Base-by-base conservation (phyloP, 2,797 vertebrate species). In the Acrossocheilus wenchowensis region DNA sequence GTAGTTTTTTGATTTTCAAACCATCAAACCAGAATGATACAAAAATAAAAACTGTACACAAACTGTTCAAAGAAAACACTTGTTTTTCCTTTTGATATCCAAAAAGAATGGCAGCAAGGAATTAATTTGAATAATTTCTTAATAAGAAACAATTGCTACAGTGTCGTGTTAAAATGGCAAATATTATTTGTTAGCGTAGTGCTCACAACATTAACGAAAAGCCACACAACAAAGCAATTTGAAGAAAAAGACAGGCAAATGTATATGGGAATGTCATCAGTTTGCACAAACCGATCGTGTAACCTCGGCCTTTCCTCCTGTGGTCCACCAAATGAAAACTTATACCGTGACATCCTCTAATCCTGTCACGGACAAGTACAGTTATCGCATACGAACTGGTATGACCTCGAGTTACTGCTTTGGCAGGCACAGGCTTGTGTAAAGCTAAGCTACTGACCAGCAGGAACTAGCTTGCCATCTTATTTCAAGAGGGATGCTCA, bases 21-120 rank as follows among this genome's bases (percentile, higher is more conserved):
- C 95, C 95, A 93, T 91, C 93, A 93, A 94, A 96, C 94, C 93
- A 92, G 92, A 95, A 96, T 96, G 93, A 95, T 96, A 96, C 95
- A 96, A 96, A 96, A 96, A 96, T 96, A 96, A 94, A 95, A 97
- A 96, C 96, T 97, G 96, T 97, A 97, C 96, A 96, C 94, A 95
- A 95, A 96, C 94, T 95, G 95, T 96, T 95, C 88, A 95, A 96
- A 96, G 94, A 95, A 96, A 96, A 95, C 94, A 92, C 92, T 93
- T 92, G 92, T 91, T 95, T 94, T 94, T 84, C 88, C 93, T 94
- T 94, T 92, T 95, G 88, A 91, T 95, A 91, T 90, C 95, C 87
- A 94, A 95, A 96, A 96, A 95, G 91, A 95, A 96, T 95, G 95
- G 94, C 95, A 96, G 95, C 95, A 95, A 95, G 95, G 93, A 94